phyloP scores from a whole-genome alignment of 2,113 vertebrate species.

The Oxygymnocypris stewartii region DNA sequence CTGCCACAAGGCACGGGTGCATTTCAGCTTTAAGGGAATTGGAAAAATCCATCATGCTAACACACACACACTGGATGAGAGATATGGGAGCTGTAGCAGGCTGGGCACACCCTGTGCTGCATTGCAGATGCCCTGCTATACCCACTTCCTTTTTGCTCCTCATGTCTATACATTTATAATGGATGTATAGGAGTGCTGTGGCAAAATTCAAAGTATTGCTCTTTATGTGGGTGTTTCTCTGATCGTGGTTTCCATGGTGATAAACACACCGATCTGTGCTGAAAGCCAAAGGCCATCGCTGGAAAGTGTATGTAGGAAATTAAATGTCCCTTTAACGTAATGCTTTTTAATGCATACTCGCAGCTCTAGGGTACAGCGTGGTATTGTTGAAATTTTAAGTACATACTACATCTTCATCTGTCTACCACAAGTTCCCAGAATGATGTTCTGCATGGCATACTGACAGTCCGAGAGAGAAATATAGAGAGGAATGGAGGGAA shows the following conservation, averaged over 20 bases:
- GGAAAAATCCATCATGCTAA: conserved; percentile 28
- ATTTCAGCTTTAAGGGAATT: conserved; percentile 37
- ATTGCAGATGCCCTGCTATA: conserved; percentile 67
- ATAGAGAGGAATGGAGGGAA: background rate
- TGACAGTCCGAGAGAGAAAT: conserved; percentile 12
- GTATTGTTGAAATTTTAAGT: conserved; percentile 32
- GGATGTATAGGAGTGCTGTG: conserved; percentile 51
- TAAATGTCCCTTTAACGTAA: background rate
- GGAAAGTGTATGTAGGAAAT: background rate
- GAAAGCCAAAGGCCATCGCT: conserved; percentile 10
- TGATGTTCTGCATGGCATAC: background rate
- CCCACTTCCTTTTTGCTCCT: conserved; percentile 38
- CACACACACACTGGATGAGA: conserved; percentile 34
- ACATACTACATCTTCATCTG: conserved; percentile 24
- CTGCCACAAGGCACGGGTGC: conserved; percentile 3
- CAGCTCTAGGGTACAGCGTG: background rate
- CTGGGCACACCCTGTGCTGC: conserved; percentile 65
- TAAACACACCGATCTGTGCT: background rate
- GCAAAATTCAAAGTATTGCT: background rate
- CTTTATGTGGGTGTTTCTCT: conserved; percentile 20
- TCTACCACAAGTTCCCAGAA: conserved; percentile 22
- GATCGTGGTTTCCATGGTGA: conserved; percentile 31
- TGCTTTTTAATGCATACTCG: background rate
- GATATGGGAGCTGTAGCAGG: conserved; percentile 17
- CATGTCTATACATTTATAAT: conserved; percentile 53